These are phyloP conservation scores for Triops longicaudatus DNA, from an alignment of 1,140 invertebrate genomes.

Conservation along the genomic window DNA sequence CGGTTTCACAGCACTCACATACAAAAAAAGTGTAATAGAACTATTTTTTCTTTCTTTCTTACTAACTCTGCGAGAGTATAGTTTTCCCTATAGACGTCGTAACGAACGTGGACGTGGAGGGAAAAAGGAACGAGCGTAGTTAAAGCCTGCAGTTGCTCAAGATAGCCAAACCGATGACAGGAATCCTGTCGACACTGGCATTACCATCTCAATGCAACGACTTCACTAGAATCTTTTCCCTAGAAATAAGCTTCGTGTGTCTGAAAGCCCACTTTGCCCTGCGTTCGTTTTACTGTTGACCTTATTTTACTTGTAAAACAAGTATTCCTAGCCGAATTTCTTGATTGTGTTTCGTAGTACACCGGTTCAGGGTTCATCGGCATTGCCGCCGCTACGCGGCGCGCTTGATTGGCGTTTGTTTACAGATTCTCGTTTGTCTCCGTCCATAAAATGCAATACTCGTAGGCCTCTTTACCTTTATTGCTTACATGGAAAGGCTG, in stretches of 20 bases:
- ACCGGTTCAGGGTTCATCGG: too few relatives aligned
- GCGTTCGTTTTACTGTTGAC: too few relatives aligned
- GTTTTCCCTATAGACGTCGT: not conserved
- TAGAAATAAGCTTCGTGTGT: not conserved
- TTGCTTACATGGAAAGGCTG: not conserved
- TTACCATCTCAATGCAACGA: not conserved
- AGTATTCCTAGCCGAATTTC: too few relatives aligned
- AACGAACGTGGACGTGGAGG: not conserved
- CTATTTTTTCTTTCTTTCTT: not conserved
- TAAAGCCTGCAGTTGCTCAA: not conserved
- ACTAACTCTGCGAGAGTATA: not conserved
- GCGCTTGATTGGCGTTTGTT: too few relatives aligned
- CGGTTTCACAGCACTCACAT: not conserved
- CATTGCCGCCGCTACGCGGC: too few relatives aligned
- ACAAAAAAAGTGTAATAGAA: not conserved
- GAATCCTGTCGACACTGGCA: not conserved
- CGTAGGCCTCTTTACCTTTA: not conserved
- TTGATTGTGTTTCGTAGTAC: too few relatives aligned
- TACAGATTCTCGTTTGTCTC: too few relatives aligned
- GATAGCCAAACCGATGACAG: conserved; percentile 10
- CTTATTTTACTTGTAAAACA: too few relatives aligned
- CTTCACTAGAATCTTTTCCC: too few relatives aligned
- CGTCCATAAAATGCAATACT: not conserved
- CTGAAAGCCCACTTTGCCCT: not conserved
- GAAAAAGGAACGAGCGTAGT: not conserved